phyloP scores from a whole-genome alignment of 2,888 invertebrate species.

The Thumatha senex region DNA sequence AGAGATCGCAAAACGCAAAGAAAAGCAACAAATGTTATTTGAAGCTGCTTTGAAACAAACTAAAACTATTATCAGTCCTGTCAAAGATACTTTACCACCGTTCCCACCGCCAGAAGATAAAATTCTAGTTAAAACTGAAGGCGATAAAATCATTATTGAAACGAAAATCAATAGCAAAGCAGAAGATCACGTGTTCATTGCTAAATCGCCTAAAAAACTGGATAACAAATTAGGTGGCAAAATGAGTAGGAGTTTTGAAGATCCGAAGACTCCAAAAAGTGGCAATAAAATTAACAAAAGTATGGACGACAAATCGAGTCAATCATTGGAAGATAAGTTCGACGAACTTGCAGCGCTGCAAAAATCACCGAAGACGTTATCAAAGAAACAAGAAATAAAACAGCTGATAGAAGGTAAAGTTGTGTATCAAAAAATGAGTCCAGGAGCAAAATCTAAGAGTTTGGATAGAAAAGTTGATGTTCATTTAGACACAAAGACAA shows the following conservation, averaged over 20 bases:
- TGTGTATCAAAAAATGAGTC: constrained; percentile 82
- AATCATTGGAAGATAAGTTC: constrained; percentile 85
- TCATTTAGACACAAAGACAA: constrained; percentile 82
- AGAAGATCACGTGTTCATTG: constrained; percentile 89
- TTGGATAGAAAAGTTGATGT: constrained; percentile 85
- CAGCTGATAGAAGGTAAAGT: constrained; percentile 86
- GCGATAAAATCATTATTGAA: constrained; percentile 87
- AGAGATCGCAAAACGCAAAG: constrained; percentile 88
- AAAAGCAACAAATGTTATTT: constrained; percentile 89
- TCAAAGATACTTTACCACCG: constrained; percentile 87
- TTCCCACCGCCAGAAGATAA: constrained; percentile 90
- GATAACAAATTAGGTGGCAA: constrained; percentile 84
- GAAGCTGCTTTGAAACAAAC: constrained; percentile 90
- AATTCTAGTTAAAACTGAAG: constrained; percentile 88
- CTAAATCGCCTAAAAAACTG: constrained; percentile 88
- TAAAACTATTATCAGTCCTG: constrained; percentile 88
- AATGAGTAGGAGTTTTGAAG: constrained; percentile 85
- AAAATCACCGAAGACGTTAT: constrained; percentile 84
- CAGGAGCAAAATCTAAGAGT: constrained; percentile 85
- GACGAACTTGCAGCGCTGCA: constrained; percentile 81
- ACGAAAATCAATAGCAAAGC: constrained; percentile 89
- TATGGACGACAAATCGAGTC: constrained; percentile 84
- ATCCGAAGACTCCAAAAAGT: constrained; percentile 80
- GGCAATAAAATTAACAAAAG: constrained; percentile 84
- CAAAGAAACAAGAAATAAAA: constrained; percentile 84